These are phyloP conservation scores for Tarsius wallacei DNA, from an alignment of 2,797 vertebrate species.

Conservation along the genomic window DNA sequence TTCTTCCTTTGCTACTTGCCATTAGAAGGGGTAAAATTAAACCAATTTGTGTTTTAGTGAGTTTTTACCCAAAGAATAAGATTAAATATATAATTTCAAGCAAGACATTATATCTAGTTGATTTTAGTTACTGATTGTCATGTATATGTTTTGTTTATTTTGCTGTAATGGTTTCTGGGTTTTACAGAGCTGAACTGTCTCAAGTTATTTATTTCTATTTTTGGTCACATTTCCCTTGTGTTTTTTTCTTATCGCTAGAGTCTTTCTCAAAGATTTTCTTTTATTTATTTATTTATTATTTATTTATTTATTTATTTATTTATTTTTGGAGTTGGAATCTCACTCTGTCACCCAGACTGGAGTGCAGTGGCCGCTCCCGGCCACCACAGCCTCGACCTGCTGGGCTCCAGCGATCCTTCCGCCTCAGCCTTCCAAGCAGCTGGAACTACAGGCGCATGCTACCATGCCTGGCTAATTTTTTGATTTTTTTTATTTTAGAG, in stretches of 20 bases:
- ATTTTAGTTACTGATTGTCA: background rate
- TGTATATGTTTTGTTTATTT: background rate
- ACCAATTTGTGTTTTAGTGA: background rate
- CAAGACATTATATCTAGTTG: background rate
- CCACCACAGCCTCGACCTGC: too few species aligned
- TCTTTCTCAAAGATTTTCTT: background rate
- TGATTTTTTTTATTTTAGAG: too few species aligned
- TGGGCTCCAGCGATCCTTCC: too few species aligned
- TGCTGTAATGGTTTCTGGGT: background rate
- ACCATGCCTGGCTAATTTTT: too few species aligned
- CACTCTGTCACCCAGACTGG: too few species aligned
- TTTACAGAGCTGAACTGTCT: background rate
- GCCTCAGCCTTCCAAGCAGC: too few species aligned
- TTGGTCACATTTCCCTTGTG: background rate
- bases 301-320: too few species aligned
- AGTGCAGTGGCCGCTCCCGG: too few species aligned
- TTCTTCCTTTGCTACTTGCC: background rate
- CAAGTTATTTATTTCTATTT: background rate
- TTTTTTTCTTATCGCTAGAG: background rate
- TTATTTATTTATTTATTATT: too few species aligned
- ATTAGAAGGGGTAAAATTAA: slow-evolving; percentile 25
- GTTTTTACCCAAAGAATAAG: background rate
- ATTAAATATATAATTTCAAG: slow-evolving; percentile 11
- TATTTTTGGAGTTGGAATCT: too few species aligned
- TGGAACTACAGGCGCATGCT: too few species aligned